Percentiles rank a stretch among this genome's conserved stretches.
Conservation (phyloP, 2,113 vertebrate species). For the Austrofundulus limnaeus region DNA sequence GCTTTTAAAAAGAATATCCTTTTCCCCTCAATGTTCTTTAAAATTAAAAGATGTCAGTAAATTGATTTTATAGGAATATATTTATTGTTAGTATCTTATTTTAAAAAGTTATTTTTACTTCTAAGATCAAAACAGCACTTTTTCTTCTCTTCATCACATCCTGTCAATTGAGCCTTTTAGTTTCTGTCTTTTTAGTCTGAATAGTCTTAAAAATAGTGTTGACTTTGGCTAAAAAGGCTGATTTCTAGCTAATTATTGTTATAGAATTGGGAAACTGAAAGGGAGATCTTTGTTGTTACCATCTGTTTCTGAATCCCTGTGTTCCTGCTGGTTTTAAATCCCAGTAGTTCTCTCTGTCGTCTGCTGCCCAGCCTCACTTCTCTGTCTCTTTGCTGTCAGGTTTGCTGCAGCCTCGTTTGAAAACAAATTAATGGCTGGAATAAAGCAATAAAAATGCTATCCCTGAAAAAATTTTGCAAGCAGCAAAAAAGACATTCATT, state of each 20-base stretch:
- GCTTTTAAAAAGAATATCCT: too few relatives aligned
- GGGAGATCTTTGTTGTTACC: not conserved
- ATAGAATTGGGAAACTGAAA: not conserved
- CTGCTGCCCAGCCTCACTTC: slow-evolving; percentile 14
- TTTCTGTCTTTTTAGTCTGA: not conserved
- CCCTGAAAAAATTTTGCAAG: not conserved
- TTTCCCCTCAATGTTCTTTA: too few relatives aligned
- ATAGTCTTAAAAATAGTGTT: not conserved
- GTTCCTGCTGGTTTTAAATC: slow-evolving; percentile 22
- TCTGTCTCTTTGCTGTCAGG: slow-evolving; percentile 4
- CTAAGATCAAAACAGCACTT: not conserved
- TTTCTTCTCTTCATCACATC: not conserved
- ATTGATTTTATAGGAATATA: too few relatives aligned
- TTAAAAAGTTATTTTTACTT: too few relatives aligned
- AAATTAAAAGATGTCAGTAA: too few relatives aligned
- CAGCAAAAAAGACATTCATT: not conserved
- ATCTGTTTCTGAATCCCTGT: slow-evolving; percentile 13
- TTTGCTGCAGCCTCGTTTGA: not conserved
- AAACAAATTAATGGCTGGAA: slow-evolving; percentile 9
- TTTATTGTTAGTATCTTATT: too few relatives aligned
- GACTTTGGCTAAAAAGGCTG: not conserved
- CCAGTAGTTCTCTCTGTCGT: slow-evolving; percentile 25
- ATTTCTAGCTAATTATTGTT: slow-evolving; percentile 1
- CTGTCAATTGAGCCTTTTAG: too few relatives aligned
- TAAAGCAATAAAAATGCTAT: not conserved